These are phyloP conservation scores for Zophobas morio DNA, from an alignment of 1,140 invertebrate species.

Conservation along the genomic window DNA sequence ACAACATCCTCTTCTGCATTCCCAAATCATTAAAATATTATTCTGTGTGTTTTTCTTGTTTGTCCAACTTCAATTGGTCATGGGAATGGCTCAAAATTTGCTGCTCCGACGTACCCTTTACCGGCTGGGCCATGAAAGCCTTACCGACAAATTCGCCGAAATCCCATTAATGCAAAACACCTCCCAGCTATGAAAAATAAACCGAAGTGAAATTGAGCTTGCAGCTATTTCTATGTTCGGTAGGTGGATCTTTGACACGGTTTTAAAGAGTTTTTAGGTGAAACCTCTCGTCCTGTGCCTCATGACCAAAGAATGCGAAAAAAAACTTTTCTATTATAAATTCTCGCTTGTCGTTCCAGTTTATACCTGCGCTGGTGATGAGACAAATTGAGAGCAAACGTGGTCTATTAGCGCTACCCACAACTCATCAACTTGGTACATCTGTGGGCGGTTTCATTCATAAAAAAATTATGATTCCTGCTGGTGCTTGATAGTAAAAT, in stretches of 20 bases:
- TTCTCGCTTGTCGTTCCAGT: constrained; percentile 14
- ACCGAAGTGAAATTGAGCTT: constrained; percentile 16
- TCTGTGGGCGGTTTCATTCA: constrained; percentile 37
- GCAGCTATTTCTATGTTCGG: constrained; percentile 8
- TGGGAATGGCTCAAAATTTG: background rate
- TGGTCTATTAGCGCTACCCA: constrained; percentile 24
- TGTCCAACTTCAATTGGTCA: background rate
- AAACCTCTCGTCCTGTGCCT: background rate
- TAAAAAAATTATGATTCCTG: constrained; percentile 21
- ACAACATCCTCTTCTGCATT: background rate
- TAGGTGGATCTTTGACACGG: constrained; percentile 19
- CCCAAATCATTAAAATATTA: background rate
- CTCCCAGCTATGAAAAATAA: background rate
- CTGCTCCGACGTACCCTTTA: background rate
- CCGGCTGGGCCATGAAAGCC: background rate
- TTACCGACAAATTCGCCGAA: background rate
- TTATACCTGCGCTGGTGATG: constrained; percentile 12
- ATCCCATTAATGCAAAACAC: constrained; percentile 12
- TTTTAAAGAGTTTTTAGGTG: constrained; percentile 26
- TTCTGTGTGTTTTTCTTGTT: background rate
- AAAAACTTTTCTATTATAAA: background rate
- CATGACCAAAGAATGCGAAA: constrained; percentile 13
- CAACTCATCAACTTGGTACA: constrained; percentile 24
- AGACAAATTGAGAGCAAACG: constrained; percentile 8
- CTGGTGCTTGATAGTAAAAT: constrained; percentile 8